Evolutionary conservation across 2,113 vertebrate genomes (phyloP).

Genomic region (Neoarius graeffei): DNA sequence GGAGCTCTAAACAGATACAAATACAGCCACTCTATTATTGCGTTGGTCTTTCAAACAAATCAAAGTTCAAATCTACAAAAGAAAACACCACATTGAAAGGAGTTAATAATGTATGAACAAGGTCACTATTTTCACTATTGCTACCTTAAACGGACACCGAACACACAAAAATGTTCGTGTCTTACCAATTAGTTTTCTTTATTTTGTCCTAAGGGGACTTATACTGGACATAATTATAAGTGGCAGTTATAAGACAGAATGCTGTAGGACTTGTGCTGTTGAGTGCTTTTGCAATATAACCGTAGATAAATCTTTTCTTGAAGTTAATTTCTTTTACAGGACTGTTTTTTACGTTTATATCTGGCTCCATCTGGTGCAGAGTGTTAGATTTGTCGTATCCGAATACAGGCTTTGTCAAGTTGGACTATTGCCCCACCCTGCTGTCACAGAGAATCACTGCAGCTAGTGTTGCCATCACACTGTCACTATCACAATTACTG

Average conservation of each 20-base stretch:
- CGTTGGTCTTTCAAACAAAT: background rate
- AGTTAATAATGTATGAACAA: background rate
- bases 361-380: conserved; percentile 34
- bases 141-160: background rate
- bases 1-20: background rate
- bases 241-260: background rate
- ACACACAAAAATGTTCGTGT: background rate
- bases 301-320: background rate
- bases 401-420: background rate
- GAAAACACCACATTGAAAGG: background rate
- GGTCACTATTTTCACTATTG: background rate
- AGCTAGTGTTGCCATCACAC: background rate
- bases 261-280: background rate
- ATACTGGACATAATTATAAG: background rate
- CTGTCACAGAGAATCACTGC: conserved; percentile 49
- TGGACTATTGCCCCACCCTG: conserved; percentile 40
- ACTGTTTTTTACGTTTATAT: background rate
- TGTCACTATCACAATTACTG: too few relatives aligned
- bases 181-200: background rate
- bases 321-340: background rate
- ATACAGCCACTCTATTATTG: background rate
- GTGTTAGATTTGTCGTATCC: background rate
- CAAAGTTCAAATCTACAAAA: background rate
- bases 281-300: background rate
- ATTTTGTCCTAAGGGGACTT: background rate